Evolutionary conservation across 2,113 vertebrate species (phyloP), one percentile per base, ranked within the genome.

Genomic region (Crotalus tigris): DNA sequence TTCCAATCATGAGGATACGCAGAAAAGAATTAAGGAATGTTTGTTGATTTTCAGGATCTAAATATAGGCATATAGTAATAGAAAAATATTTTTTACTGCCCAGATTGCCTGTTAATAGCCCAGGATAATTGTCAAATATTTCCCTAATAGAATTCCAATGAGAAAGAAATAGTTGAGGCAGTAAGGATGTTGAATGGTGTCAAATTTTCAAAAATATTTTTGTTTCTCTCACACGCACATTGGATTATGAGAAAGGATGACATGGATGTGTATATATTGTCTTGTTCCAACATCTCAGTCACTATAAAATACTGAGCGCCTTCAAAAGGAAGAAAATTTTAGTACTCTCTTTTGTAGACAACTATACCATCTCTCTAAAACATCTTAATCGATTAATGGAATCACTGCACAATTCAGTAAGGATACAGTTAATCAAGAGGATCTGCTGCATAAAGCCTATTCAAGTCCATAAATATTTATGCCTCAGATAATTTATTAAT

Each of bases 21-120:
- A n/a, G 29, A 92, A 90, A 33, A 46, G 92, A 95, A 4, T 95
- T 95, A 95, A 95, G 95, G 95, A 92, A 95, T 95, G 92, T 95
- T 89, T 94, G 87, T 90, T 59, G 92, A 95, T 90, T 94, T 0
- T 17, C 55, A 51, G 54, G 90, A 51, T 4, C 61, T 44, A 49
- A 53, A 13, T 0, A 0, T 33, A 88, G 49, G 49, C 24, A 87
- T 87, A 87, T 49, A 53, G 53, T 26, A 17, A 29, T 3, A 33
- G 7, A 54, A 39, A n/a, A 54, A 88, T 17, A 53, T 54, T 55
- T n/a, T 29, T 57, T 55, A 33, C n/a, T 39, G 19, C 17, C 53
- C 29, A 88, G n/a, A 57, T 55, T 88, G 53, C 51, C 4, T 55
- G 53, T 88, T 55, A 88, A n/a, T 88, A 29, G 4, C 29, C 29